Base-by-base conservation (phyloP, 2,113 vertebrate species). In the Kryptolebias marmoratus region DNA sequence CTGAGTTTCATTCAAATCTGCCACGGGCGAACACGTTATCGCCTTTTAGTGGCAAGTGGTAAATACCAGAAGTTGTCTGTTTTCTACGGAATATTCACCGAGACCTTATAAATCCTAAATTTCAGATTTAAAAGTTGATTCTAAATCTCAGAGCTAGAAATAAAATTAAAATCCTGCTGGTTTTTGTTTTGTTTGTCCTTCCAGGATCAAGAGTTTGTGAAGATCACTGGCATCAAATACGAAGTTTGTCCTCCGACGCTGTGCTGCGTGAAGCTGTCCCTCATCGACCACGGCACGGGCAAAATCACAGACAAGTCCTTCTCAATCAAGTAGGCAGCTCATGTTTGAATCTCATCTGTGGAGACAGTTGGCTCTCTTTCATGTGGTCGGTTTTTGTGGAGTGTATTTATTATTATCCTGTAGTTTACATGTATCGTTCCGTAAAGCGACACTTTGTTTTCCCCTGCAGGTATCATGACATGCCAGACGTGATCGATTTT, bases 401-500 rank as follows among this genome's bases (percentile, higher is more conserved):
- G 8, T 42, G 39, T 42, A 42, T 42, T 6, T 8, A 42, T 42
- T 42, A 42, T 42, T 42, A 42, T 42, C 39, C 39, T 42, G 4
- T 42, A 42, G 39, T 9, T 8, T 9, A 42, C 10, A 42, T 42
- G 5, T 8, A 42, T 42, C 10, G 39, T 42, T 9, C 39, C 10
- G 3, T 36, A 36, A 42, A 42, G 39, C 10, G 32, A 36, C 39
- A 42, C 39, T 42, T 22, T 75, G 69, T 22, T 71, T 74, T 80
- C 30, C 44, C 11, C 36, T 71, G 9, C 87, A 99, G 98, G 55
- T 99, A 99, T 60, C 98, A 99, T 0, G 98, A 99, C 87, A 99
- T 99, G 98, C 96, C 97, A 1, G 97, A 98, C 71, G 98, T 99
- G 52, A 99, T 99, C 0, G 98, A 99, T 85, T 99, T 99, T 88